Evolutionary conservation across 2,888 invertebrate genomes (phyloP), one percentile per base, ranked within the genome.

Genomic region (Drosophila neonasuta): DNA sequence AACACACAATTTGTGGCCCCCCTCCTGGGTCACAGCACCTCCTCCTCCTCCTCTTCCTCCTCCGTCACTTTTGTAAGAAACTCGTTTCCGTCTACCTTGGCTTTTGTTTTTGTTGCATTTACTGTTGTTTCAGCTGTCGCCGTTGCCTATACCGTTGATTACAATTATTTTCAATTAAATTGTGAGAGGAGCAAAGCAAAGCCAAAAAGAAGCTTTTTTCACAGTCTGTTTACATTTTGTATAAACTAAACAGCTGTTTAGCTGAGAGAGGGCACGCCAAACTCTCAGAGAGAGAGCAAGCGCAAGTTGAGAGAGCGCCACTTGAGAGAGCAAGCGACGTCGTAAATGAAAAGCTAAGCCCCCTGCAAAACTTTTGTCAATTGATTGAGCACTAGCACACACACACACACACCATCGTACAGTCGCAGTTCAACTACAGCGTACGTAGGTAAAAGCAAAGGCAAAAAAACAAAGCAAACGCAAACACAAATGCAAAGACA

Each of bases 51-150:
- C 13, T 15, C 15, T 15, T 34, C 51, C 45, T 51, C 15, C 20
- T 39, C 20, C n/a, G n/a, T 41, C 3, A 11, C 39, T 8, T 8
- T 15, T 34, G 50, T 32, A 70, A 44, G 49, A 71, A 86, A 83
- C 86, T 71, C 55, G 86, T 86, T 86, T 83, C 80, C 78, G 84
- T 71, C 72, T 69, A 82, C 81, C 81, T 82, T 82, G 81, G 81
- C 78, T 82, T 82, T 82, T 86, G 73, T 80, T 86, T 77, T 74
- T 65, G 57, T 66, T 74, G 30, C 17, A 49, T 51, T 52, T 8
- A n/a, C 39, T 62, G 57, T 64, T 74, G 17, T 11, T 49, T 48
- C 49, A 29, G n/a, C 39, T 46, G 46, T 46, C 10, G 46, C 17
- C 10, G 17, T 44, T 4, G 17, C 11, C 50, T 74, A 24, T 67